phyloP scores from a whole-genome alignment of 2,113 vertebrate species.

The Ochotona princeps region DNA sequence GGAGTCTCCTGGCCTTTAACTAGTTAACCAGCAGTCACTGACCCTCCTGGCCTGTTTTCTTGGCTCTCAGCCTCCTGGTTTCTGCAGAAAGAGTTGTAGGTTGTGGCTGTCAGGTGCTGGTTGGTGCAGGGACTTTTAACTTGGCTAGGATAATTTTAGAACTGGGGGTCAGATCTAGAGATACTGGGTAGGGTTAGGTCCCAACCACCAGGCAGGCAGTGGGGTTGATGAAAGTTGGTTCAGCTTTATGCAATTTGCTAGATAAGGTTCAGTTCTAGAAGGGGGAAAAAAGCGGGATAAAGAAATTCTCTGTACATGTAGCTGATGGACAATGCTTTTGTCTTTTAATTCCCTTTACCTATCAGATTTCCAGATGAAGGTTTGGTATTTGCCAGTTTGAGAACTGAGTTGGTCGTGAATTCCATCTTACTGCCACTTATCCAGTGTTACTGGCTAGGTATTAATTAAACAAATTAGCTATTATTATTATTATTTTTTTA shows the following conservation, averaged over 20 bases:
- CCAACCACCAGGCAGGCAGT: not conserved
- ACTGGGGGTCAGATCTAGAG: not conserved
- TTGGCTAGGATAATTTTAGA: slow-evolving; percentile 55
- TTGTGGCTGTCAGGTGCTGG: slow-evolving; percentile 40
- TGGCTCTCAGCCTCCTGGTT: slow-evolving; percentile 73
- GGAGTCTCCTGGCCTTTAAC: slow-evolving; percentile 68
- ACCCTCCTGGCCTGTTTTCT: slow-evolving; percentile 44
- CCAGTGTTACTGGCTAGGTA: slow-evolving; percentile 45
- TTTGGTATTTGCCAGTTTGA: slow-evolving; percentile 58
- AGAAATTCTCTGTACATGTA: not conserved
- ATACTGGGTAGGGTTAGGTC: not conserved
- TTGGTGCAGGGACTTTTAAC: slow-evolving; percentile 39
- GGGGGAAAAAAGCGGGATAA: not conserved
- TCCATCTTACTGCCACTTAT: slow-evolving; percentile 58
- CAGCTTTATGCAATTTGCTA: slow-evolving; percentile 21
- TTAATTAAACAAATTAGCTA: slow-evolving; percentile 67
- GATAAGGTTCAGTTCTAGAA: not conserved
- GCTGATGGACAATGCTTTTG: not conserved
- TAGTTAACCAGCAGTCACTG: slow-evolving; percentile 76
- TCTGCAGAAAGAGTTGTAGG: slow-evolving; percentile 65
- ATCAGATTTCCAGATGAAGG: slow-evolving; percentile 59
- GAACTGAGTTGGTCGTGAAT: slow-evolving; percentile 63
- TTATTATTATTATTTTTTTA: slow-evolving; percentile 34
- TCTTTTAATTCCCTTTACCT: not conserved
- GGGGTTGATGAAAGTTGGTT: slow-evolving; percentile 40